Evolutionary conservation across 2,888 invertebrate genomes (phyloP).

Genomic region (Leptopilina myrica): DNA sequence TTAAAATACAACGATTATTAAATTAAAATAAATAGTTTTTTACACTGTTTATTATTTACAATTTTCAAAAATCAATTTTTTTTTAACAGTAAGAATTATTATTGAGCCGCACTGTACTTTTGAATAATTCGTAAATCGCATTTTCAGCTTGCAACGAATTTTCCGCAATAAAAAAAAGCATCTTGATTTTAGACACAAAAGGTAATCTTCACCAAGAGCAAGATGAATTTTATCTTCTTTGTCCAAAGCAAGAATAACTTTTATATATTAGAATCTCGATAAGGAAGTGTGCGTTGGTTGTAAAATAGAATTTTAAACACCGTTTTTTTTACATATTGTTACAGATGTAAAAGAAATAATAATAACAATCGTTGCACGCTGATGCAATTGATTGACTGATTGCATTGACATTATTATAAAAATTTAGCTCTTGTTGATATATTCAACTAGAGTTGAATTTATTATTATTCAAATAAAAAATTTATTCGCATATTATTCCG

Average conservation of each 20-base stretch:
- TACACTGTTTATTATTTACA: no score
- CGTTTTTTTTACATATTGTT: background rate
- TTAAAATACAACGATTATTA: no score
- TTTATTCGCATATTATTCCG: no score
- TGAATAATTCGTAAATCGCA: background rate
- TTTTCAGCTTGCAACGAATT: slow-evolving; percentile 24
- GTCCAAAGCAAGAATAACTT: background rate
- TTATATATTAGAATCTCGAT: background rate
- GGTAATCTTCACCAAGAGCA: background rate
- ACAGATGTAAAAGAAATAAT: background rate
- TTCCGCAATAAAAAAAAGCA: background rate
- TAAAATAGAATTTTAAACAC: slow-evolving; percentile 15
- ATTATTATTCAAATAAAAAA: background rate
- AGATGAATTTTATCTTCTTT: background rate
- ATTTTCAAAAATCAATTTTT: no score
- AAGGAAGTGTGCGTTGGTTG: slow-evolving; percentile 4
- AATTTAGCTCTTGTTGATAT: background rate
- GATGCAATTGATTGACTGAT: slow-evolving; percentile 19
- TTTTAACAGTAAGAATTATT: no score
- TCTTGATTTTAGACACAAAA: background rate
- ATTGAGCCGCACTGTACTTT: background rate
- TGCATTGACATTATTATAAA: slow-evolving; percentile 13
- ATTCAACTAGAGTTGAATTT: background rate
- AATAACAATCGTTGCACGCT: slow-evolving; percentile 31
- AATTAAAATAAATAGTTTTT: no score